phyloP scores from a whole-genome alignment of 2,113 vertebrate species.

The Lanius collurio region DNA sequence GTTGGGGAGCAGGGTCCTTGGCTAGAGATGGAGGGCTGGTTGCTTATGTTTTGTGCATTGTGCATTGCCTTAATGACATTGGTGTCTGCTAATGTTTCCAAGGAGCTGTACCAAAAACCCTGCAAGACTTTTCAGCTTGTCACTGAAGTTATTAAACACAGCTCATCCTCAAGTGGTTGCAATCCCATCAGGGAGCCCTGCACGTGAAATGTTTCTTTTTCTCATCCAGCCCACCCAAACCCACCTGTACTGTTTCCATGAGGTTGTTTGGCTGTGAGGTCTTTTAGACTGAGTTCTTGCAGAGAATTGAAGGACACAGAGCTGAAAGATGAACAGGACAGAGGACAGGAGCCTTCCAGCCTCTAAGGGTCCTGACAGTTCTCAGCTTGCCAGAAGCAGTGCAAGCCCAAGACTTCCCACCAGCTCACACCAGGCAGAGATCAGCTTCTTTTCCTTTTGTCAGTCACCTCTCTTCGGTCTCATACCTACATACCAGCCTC shows the following conservation, averaged over 20 bases:
- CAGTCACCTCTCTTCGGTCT: neutral
- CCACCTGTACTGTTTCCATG: neutral
- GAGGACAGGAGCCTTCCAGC: neutral
- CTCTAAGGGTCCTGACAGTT: neutral
- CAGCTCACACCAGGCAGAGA: neutral
- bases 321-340: neutral
- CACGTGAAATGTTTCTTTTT: rapidly evolving
- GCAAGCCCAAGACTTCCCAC: neutral
- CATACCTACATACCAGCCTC: neutral
- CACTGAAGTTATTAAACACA: neutral
- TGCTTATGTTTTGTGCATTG: neutral
- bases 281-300: neutral
- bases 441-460: neutral
- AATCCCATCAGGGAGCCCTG: neutral
- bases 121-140: neutral
- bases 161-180: neutral
- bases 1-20: neutral
- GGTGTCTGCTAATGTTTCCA: neutral
- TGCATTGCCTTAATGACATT: neutral
- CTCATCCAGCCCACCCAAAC: rapidly evolving
- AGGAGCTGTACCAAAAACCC: neutral
- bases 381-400: neutral
- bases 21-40: neutral
- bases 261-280: neutral
- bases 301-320: neutral